Evolutionary conservation across 2,888 invertebrate species (phyloP), one percentile per base, ranked within the genome.

Genomic region (Byasa hedistus): DNA sequence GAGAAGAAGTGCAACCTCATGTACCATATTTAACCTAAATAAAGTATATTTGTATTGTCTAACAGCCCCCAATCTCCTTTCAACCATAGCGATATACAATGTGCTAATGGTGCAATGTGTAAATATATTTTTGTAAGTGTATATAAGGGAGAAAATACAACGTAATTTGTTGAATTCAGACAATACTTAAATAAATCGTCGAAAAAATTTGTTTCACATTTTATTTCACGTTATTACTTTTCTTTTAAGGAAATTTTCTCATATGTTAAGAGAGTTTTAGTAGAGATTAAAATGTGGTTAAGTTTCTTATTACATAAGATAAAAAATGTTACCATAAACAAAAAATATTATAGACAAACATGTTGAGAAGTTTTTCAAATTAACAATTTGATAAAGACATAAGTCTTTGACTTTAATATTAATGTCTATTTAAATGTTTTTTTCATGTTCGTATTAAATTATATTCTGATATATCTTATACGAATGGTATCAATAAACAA

Each of bases 1-100:
- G 86, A 75, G 80, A 84, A 15, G 90, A 90, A 64, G 74, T 76
- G 19, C 73, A 85, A 23, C 87, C 88, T 23, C 86, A 88, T 70
- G 78, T 83, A 73, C 87, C 89, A 58, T 90, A 87, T 72, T 89
- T 88, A 66, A 90, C 90, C 85, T 89, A 82, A 80, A 69, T 66
- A 64, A 71, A 74, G 65, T 70, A 67, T 71, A 66, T 69, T 68
- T 66, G 65, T 61, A 69, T 67, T 59, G 64, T 64, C 60, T 64
- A 66, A 71, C 52, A 54, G n/a, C 54, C 32, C 58, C 70, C 69
- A 71, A 63, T 70, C 70, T 70, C 66, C 79, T 81, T 74, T 76
- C 66, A 70, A 68, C 73, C 58, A 62, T 62, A 55, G 71, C 74
- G 76, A n/a, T 81, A 76, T 80, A 80, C 77, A 80, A 79, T 72